A percentile compares a stretch with the other conserved stretches of the same genome.
Evolutionary conservation across 1,140 invertebrate genomes (phyloP).

Genomic region (Heliconius nattereri): DNA sequence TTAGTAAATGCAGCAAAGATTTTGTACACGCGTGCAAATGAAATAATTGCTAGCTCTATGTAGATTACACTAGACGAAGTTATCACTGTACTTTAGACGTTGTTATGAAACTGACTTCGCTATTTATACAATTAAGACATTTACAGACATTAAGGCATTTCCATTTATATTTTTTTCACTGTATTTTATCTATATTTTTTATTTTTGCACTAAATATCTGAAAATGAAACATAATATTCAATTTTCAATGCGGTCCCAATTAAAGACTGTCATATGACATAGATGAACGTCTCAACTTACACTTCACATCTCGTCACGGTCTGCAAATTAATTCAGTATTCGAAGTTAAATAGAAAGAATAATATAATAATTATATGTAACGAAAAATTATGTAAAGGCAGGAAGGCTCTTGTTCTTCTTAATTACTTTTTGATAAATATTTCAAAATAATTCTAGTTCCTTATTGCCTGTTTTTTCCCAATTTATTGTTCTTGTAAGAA

Average conservation of each 20-base stretch:
- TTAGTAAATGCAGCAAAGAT: conserved; percentile 25
- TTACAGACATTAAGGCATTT: background rate
- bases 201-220: background rate
- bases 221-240: background rate
- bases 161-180: background rate
- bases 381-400: background rate
- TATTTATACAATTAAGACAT: background rate
- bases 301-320: conserved; percentile 2
- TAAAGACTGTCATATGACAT: background rate
- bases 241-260: background rate
- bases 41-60: conserved; percentile 17
- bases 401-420: background rate
- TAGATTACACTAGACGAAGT: conserved; percentile 13
- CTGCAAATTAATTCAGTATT: conserved; percentile 1
- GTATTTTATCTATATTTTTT: background rate
- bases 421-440: background rate
- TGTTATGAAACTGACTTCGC: background rate
- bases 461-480: too few relatives aligned
- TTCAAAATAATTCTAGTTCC: background rate
- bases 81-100: background rate
- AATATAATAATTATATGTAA: background rate
- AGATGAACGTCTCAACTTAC: background rate
- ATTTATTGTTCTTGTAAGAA: too few relatives aligned
- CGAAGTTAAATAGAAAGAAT: background rate
- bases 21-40: conserved; percentile 25